phyloP scores from a whole-genome alignment of 2,113 vertebrate genomes.

The Nicator chloris region DNA sequence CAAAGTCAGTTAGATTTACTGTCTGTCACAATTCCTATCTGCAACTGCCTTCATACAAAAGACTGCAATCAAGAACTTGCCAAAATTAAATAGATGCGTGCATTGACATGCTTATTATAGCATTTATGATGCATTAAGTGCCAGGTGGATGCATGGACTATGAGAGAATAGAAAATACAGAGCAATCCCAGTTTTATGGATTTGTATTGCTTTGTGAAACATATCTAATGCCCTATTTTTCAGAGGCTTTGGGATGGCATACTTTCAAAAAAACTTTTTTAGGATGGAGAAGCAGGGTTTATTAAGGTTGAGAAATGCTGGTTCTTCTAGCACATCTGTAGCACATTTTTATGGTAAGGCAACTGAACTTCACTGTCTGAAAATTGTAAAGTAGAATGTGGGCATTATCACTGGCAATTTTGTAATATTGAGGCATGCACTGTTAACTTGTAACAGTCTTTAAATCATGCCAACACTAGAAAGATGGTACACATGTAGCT shows the following conservation, averaged over 20 bases:
- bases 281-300: not conserved
- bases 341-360: not conserved
- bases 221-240: not conserved
- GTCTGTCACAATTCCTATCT: slow-evolving; percentile 44
- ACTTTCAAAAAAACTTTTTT: not conserved
- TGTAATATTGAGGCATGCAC: not conserved
- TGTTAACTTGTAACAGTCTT: not conserved
- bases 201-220: slow-evolving; percentile 30
- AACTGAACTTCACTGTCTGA: not conserved
- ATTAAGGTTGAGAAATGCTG: not conserved
- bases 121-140: slow-evolving; percentile 43
- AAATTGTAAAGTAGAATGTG: not conserved
- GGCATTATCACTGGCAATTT: not conserved
- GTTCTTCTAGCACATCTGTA: not conserved
- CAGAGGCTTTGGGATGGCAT: not conserved
- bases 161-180: slow-evolving; percentile 48
- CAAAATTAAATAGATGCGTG: slow-evolving; percentile 40
- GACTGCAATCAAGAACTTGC: slow-evolving; percentile 49
- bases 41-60: slow-evolving; percentile 25
- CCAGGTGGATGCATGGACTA: slow-evolving; percentile 26
- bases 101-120: slow-evolving; percentile 29
- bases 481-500: not conserved
- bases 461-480: not conserved
- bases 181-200: not conserved
- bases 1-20: slow-evolving; percentile 33